A percentile compares a stretch with the other conserved stretches of the same genome.
Evolutionary conservation across 2,888 invertebrate genomes (phyloP).

Genomic region (Drosophila ochracea): DNA sequence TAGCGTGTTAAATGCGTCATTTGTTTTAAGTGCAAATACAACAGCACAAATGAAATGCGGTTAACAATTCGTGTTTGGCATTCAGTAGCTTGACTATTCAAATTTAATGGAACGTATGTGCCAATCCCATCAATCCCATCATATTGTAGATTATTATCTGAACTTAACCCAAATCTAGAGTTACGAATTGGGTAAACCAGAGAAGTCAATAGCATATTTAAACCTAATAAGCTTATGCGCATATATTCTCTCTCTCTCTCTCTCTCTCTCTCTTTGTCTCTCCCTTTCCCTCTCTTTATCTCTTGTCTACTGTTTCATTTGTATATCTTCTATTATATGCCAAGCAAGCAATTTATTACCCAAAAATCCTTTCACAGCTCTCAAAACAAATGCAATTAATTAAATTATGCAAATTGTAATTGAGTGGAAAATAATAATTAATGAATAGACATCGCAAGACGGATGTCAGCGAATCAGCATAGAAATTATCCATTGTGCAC

Average conservation of each 20-base stretch:
- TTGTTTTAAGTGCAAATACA: constrained; percentile 16
- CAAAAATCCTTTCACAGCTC: neutral
- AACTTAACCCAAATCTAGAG: neutral
- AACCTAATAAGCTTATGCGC: neutral
- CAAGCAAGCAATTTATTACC: neutral
- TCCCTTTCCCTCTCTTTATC: no score
- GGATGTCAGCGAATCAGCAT: neutral
- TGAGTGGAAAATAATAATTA: neutral
- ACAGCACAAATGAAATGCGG: neutral
- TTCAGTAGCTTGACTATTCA: neutral
- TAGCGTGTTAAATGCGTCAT: constrained; percentile 46
- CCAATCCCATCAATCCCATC: neutral
- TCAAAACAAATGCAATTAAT: neutral
- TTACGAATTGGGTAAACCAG: neutral
- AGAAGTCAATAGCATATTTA: neutral
- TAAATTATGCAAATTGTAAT: neutral
- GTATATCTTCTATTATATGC: neutral
- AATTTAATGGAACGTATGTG: neutral
- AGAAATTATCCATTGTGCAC: neutral
- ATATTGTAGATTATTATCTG: neutral
- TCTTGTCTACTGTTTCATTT: no score
- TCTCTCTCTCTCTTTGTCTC: no score
- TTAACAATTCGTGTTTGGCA: constrained; percentile 4
- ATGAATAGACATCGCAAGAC: neutral
- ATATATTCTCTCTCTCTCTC: neutral